Evolutionary conservation across 2,888 invertebrate species (phyloP), one percentile per base, ranked within the genome.

Genomic region (Cetonia aurata): DNA sequence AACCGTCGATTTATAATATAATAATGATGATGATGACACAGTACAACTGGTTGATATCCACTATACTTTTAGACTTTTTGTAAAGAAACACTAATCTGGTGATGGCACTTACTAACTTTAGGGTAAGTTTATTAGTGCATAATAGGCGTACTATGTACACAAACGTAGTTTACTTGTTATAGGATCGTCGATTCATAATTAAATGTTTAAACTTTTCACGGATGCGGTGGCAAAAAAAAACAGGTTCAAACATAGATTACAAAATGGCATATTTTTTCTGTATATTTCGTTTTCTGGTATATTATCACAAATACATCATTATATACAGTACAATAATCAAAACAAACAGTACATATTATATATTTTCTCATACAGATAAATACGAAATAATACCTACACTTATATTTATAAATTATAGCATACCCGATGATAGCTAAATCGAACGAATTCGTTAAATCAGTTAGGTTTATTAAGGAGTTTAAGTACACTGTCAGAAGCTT

Each of bases 81-180:
- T 84, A 83, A 81, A 84, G 81, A 82, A 79, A 78, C 83, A 84
- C 83, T 84, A 84, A 84, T 76, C 76, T 78, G 84, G 84, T 84
- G 84, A 84, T 77, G 84, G 84, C 84, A 84, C 84, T 83, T 83
- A 83, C 83, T 83, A 84, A 83, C 82, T 66, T 75, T 81, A 82
- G 82, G 75, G 80, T 83, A 83, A 71, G 71, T 53, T 69, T 53
- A 69, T 62, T 55, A 55, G 55, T 56, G 46, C 60, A 57, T 57
- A 25, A 57, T 68, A 83, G 80, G 78, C 77, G 79, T 83, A 82
- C 81, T 79, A 81, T 77, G 77, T 81, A 82, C 46, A 46, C n/a
- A 48, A 12, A 55, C 48, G 66, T 67, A 78, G 67, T 50, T 67
- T 52, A 71, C 65, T 69, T 59, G 42, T 69, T 71, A 71, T n/a